Percentiles rank a stretch among this genome's conserved stretches.
phyloP scores from a whole-genome alignment of 2,113 vertebrate species.

The Halcyon malimbica region DNA sequence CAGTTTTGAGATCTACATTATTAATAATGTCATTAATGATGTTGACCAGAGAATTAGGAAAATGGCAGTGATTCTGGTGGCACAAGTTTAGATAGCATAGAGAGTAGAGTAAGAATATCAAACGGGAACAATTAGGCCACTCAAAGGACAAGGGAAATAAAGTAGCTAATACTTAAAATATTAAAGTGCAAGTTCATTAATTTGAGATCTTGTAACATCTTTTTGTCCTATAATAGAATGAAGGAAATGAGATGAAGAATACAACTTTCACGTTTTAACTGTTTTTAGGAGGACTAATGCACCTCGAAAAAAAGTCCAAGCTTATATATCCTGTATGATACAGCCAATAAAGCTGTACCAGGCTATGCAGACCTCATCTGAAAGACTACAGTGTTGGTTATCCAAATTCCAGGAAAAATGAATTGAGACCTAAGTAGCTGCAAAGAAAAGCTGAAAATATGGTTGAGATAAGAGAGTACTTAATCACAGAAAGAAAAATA shows the following conservation, averaged over 20 bases:
- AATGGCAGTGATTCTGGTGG: not conserved
- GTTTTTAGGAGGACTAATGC: not conserved
- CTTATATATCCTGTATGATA: not conserved
- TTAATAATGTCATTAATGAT: constrained; percentile 23
- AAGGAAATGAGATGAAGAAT: not conserved
- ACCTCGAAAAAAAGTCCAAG: not conserved
- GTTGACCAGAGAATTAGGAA: constrained; percentile 22
- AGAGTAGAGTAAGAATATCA: not conserved
- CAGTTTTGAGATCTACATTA: not conserved
- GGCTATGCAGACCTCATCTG: not conserved
- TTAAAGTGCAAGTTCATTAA: not conserved
- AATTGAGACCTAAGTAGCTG: not conserved
- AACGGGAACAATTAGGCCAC: not conserved
- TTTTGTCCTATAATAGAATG: not conserved
- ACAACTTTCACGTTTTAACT: not conserved
- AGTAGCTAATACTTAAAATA: constrained; percentile 19
- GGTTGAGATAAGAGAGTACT: not conserved
- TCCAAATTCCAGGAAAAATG: not conserved
- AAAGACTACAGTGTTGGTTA: not conserved
- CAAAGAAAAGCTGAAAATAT: not conserved
- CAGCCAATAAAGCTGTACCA: not conserved
- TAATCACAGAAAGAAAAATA: not conserved
- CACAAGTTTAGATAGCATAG: not conserved
- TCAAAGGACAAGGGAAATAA: not conserved
- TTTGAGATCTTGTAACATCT: not conserved